Conservation (phyloP, 2,888 invertebrate genomes). For the Hirtodrosophila trivittata region DNA sequence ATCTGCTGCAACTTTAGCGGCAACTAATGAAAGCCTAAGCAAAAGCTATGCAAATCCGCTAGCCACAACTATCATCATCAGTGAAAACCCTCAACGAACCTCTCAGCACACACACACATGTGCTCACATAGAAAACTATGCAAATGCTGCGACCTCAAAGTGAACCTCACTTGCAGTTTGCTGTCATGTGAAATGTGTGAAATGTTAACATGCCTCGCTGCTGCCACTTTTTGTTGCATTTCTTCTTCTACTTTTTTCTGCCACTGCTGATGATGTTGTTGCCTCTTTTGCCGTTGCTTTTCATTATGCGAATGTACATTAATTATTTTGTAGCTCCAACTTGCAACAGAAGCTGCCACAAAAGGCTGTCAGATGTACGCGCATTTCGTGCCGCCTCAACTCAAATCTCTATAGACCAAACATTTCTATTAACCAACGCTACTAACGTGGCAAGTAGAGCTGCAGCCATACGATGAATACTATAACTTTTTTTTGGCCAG, state of each 20-base stretch:
- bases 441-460: too few species aligned
- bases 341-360: slow-evolving; percentile 48
- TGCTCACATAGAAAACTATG: slow-evolving; percentile 41
- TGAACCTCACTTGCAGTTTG: slow-evolving; percentile 29
- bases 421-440: neutral
- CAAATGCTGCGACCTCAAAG: slow-evolving; percentile 56
- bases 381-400: slow-evolving; percentile 11
- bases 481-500: too few species aligned
- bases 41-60: slow-evolving; percentile 51
- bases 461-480: too few species aligned
- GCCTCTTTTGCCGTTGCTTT: slow-evolving; percentile 56
- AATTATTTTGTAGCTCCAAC: slow-evolving; percentile 69
- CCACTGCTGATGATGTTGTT: slow-evolving; percentile 15
- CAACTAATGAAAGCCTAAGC: slow-evolving; percentile 60
- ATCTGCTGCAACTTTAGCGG: neutral
- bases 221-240: slow-evolving; percentile 19
- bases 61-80: slow-evolving; percentile 34
- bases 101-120: neutral
- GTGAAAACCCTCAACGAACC: slow-evolving; percentile 15
- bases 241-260: slow-evolving; percentile 13
- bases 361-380: slow-evolving; percentile 40
- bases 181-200: slow-evolving; percentile 75
- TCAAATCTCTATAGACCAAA: slow-evolving; percentile 10
- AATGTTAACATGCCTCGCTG: slow-evolving; percentile 61
- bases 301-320: slow-evolving; percentile 77